Conservation (phyloP, 1,140 invertebrate genomes). For the Eulimnadia texana region DNA sequence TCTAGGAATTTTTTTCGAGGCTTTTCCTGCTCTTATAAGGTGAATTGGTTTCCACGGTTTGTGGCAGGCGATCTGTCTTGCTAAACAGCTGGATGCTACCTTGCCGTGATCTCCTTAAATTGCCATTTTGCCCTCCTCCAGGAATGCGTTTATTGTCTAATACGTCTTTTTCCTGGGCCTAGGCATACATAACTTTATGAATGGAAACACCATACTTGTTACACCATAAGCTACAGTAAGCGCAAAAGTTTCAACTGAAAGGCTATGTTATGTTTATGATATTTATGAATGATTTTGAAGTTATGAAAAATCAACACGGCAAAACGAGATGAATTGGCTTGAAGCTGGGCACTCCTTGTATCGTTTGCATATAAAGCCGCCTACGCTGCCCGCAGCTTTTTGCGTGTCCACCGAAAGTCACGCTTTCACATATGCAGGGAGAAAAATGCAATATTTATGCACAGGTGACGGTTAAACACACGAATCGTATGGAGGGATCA, state of each 20-base stretch:
- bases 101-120: neutral
- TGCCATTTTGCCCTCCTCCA: neutral
- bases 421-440: neutral
- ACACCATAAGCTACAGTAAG: neutral
- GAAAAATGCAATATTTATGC: neutral
- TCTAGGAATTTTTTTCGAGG: neutral
- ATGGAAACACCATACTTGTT: neutral
- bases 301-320: neutral
- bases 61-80: neutral
- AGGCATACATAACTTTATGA: neutral
- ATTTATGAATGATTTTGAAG: neutral
- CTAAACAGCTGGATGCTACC: neutral
- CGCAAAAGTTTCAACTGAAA: neutral
- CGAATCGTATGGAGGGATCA: no score
- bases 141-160: neutral
- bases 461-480: neutral
- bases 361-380: neutral
- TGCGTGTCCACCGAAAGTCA: neutral
- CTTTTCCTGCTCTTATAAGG: neutral
- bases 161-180: neutral
- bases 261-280: neutral
- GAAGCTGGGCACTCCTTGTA: neutral
- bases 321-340: no score
- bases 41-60: neutral
- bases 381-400: neutral